These are phyloP conservation scores for Antigone vipio DNA, from an alignment of 2,113 vertebrate genomes.

Conservation along the genomic window DNA sequence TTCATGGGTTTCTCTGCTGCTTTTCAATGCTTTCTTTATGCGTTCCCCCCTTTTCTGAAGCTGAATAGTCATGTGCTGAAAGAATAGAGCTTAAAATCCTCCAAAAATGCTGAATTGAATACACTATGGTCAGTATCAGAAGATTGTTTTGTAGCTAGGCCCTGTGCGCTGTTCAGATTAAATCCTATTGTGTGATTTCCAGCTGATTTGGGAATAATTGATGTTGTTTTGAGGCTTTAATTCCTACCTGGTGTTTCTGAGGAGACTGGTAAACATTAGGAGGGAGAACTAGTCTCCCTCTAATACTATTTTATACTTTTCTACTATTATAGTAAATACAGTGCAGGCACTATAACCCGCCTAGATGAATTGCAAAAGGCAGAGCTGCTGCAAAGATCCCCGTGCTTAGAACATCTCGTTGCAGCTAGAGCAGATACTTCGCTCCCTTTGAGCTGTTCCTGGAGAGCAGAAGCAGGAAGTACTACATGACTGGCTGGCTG, in stretches of 20 bases:
- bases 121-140: not conserved
- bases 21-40: not conserved
- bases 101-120: not conserved
- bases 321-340: not conserved
- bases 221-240: not conserved
- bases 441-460: not conserved
- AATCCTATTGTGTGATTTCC: not conserved
- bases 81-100: constrained; percentile 1
- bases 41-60: not conserved
- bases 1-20: not conserved
- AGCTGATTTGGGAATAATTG: not conserved
- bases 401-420: not conserved
- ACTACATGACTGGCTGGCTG: not conserved
- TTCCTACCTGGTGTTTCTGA: not conserved
- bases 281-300: not conserved
- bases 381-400: not conserved
- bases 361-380: not conserved
- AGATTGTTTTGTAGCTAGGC: not conserved
- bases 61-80: not conserved
- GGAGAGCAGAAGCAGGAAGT: not conserved
- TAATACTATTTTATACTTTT: not conserved
- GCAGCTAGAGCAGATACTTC: not conserved
- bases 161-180: not conserved
- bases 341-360: not conserved
- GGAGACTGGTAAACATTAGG: not conserved